Conservation (phyloP, 2,888 invertebrate genomes). For the Rhingia campestris region DNA sequence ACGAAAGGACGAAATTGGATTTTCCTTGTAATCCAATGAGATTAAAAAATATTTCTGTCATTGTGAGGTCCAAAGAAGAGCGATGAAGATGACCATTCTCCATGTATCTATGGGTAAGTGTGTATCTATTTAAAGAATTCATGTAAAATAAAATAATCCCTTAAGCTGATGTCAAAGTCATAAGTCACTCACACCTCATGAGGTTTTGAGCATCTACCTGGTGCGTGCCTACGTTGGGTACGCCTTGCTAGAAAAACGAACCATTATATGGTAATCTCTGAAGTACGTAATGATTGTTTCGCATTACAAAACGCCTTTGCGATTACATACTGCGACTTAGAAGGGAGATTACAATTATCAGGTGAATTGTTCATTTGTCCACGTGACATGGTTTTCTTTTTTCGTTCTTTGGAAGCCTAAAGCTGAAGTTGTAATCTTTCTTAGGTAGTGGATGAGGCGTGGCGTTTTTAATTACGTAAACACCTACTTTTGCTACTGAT, state of each 20-base stretch:
- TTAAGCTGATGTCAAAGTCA: slow-evolving; percentile 69
- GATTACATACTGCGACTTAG: slow-evolving; percentile 13
- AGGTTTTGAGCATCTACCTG: slow-evolving; percentile 31
- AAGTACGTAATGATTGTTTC: slow-evolving; percentile 67
- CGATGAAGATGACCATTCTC: slow-evolving; percentile 28
- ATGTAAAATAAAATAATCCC: slow-evolving; percentile 62
- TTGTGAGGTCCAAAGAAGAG: neutral
- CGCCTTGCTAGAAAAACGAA: slow-evolving; percentile 12
- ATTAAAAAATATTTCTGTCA: slow-evolving; percentile 29
- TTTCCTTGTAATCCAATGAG: slow-evolving; percentile 62
- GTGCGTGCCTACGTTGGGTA: neutral
- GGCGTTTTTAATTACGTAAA: slow-evolving; percentile 61
- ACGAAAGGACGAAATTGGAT: slow-evolving; percentile 61
- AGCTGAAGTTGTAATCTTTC: slow-evolving; percentile 39
- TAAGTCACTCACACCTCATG: slow-evolving; percentile 65
- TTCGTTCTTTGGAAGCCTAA: neutral
- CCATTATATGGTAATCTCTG: slow-evolving; percentile 52
- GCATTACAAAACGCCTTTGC: slow-evolving; percentile 64
- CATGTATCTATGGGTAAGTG: slow-evolving; percentile 2
- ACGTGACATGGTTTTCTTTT: slow-evolving; percentile 37
- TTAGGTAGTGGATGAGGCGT: slow-evolving; percentile 36
- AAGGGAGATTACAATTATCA: slow-evolving; percentile 69
- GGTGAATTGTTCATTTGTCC: slow-evolving; percentile 69
- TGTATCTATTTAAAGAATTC: slow-evolving; percentile 43
- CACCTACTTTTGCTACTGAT: slow-evolving; percentile 57